These are phyloP conservation scores for Drosophila busckii DNA, from an alignment of 1,140 invertebrate species.

Conservation along the genomic window DNA sequence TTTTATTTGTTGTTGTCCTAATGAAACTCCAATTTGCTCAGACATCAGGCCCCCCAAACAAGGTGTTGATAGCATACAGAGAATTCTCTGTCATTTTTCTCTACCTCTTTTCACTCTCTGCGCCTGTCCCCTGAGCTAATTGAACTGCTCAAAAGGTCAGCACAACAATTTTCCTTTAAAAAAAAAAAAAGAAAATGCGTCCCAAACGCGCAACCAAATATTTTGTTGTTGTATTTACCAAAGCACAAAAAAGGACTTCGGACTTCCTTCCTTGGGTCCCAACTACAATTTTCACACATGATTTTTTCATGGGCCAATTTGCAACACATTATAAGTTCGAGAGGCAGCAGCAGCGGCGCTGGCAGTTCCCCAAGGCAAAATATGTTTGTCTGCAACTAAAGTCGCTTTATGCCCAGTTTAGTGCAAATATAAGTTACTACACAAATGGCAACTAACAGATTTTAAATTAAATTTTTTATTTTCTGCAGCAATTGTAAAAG, in stretches of 20 bases:
- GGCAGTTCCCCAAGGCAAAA: slow-evolving; percentile 29
- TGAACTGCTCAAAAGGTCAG: slow-evolving; percentile 33
- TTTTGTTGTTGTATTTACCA: no score
- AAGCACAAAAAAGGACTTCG: no score
- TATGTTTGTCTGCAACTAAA: no score
- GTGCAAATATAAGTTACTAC: no score
- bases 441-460: no score
- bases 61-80: slow-evolving; percentile 57
- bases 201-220: not conserved
- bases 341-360: slow-evolving; percentile 2
- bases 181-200: slow-evolving; percentile 10
- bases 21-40: slow-evolving; percentile 40
- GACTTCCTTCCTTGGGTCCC: slow-evolving; percentile 1
- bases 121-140: slow-evolving; percentile 26
- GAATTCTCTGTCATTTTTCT: no score
- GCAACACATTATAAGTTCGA: slow-evolving; percentile 68
- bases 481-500: no score
- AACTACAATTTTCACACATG: slow-evolving; percentile 69
- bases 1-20: slow-evolving; percentile 19
- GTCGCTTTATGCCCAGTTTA: no score
- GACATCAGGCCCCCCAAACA: slow-evolving; percentile 20
- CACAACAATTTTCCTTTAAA: not conserved
- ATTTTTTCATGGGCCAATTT: slow-evolving; percentile 71
- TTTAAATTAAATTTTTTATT: no score
- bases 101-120: slow-evolving; percentile 52